Conservation (phyloP, 2,797 vertebrate species). For the Crenuchus spilurus region DNA sequence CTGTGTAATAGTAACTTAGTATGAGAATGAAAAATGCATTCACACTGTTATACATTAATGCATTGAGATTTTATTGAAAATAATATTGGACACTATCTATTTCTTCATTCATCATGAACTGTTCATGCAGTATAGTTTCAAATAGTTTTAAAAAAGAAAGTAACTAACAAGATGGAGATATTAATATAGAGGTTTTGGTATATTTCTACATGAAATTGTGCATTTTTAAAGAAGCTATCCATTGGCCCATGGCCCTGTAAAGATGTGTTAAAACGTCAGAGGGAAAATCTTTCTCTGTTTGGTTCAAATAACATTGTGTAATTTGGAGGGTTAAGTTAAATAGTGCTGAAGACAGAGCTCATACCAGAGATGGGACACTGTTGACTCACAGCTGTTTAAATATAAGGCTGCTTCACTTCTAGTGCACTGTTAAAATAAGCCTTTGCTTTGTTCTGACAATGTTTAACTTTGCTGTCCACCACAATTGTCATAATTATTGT, state of each 20-base stretch:
- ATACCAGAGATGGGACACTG: conserved; percentile 54
- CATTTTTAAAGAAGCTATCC: too few species aligned
- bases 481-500: conserved; percentile 11
- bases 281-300: conserved; percentile 31
- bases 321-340: conserved; percentile 55
- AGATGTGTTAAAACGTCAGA: conserved; percentile 26
- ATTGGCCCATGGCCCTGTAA: conserved; percentile 7
- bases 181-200: too few species aligned
- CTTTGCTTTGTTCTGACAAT: conserved; percentile 29
- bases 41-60: conserved; percentile 15
- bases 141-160: too few species aligned
- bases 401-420: conserved; percentile 53
- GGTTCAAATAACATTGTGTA: conserved; percentile 36
- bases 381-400: conserved; percentile 72
- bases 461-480: conserved; percentile 20
- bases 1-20: neutral
- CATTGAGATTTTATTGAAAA: conserved; percentile 24
- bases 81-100: too few species aligned
- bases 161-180: too few species aligned
- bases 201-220: too few species aligned
- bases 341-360: conserved; percentile 43
- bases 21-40: conserved; percentile 21
- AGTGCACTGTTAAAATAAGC: conserved; percentile 49
- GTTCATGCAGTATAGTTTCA: too few species aligned
- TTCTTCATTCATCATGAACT: too few species aligned